phyloP scores from a whole-genome alignment of 2,888 invertebrate genomes.

The Neoascia interrupta region DNA sequence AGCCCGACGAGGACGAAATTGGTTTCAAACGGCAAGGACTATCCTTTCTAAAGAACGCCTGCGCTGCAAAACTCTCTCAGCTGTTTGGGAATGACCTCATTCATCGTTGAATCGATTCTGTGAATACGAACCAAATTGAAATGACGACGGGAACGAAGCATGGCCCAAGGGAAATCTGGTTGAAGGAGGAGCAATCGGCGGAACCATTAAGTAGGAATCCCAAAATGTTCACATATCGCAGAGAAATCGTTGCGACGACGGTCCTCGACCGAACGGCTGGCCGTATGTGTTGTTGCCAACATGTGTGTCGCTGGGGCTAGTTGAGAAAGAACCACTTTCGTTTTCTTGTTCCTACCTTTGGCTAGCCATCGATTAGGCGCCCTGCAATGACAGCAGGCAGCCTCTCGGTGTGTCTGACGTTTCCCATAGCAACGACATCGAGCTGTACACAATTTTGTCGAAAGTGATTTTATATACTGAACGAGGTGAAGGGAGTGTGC shows the following conservation, averaged over 20 bases:
- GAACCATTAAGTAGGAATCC: no score
- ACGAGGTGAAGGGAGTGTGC: not conserved
- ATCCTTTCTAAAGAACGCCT: conserved; percentile 34
- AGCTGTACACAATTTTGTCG: conserved; percentile 6
- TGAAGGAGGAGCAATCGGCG: no score
- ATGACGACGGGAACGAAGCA: no score
- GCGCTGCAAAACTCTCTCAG: conserved; percentile 23
- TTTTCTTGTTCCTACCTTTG: conserved; percentile 80
- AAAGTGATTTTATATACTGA: conserved; percentile 10
- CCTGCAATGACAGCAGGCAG: conserved; percentile 71
- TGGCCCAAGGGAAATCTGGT: no score
- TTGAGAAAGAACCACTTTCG: conserved; percentile 76
- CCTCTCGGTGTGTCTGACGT: conserved; percentile 1
- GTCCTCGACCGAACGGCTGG: conserved; percentile 40
- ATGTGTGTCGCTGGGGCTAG: conserved; percentile 47
- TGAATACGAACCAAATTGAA: no score
- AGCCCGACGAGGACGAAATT: conserved; percentile 31
- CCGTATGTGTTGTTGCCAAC: conserved; percentile 59
- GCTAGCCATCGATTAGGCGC: conserved; percentile 79
- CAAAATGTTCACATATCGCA: no score
- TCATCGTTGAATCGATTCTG: conserved; percentile 13
- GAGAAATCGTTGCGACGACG: no score
- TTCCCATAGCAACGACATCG: not conserved
- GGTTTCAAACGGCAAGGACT: no score
- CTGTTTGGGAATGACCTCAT: conserved; percentile 52